Conservation (phyloP, 2,113 vertebrate genomes). For the Chloebia gouldiae region DNA sequence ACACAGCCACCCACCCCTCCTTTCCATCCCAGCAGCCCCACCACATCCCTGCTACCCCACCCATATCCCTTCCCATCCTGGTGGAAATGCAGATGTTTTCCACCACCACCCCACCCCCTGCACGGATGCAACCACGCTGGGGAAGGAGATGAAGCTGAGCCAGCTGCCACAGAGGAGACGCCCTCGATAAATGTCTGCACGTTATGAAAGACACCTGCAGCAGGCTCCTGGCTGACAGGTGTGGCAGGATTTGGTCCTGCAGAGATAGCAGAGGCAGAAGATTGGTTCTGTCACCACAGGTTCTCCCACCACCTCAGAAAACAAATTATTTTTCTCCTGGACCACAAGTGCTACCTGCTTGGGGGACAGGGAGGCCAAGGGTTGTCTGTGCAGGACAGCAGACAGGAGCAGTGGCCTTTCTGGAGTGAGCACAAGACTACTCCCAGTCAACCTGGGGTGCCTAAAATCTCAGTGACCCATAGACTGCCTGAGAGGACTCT, state of each 20-base stretch:
- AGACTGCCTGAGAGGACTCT: background rate
- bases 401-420: background rate
- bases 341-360: rapidly evolving
- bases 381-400: background rate
- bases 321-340: background rate
- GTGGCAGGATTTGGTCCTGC: background rate
- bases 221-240: background rate
- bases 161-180: background rate
- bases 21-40: background rate
- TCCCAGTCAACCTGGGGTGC: background rate
- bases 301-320: background rate
- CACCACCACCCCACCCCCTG: background rate
- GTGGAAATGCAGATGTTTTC: background rate
- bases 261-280: background rate
- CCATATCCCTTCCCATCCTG: background rate
- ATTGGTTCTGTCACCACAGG: background rate
- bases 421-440: background rate
- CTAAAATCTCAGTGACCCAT: background rate
- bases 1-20: background rate
- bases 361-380: background rate
- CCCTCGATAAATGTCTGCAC: background rate
- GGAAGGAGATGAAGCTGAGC: background rate
- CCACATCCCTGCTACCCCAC: rapidly evolving
- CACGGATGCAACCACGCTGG: rapidly evolving
- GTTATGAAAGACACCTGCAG: background rate